Percentiles rank a stretch among this genome's conserved stretches.
Evolutionary conservation across 2,797 vertebrate genomes (phyloP).

Genomic region (Valencia hispanica): DNA sequence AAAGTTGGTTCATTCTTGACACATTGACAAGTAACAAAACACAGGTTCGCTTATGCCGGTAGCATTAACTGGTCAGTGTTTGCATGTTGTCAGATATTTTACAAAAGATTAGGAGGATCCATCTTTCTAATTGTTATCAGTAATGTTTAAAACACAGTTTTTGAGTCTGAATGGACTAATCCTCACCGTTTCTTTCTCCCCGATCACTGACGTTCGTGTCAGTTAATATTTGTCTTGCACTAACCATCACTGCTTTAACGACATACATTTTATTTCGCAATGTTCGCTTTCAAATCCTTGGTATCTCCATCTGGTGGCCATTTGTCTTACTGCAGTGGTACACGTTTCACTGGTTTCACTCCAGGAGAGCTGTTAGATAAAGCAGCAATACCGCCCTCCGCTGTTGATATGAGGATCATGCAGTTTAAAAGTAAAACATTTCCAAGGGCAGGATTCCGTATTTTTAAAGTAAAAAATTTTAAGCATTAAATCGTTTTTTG

Average conservation of each 20-base stretch:
- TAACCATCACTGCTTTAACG: background rate
- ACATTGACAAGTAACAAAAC: background rate
- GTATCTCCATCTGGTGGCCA: constrained; percentile 61
- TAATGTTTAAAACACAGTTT: background rate
- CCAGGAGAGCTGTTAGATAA: background rate
- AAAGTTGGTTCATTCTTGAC: background rate
- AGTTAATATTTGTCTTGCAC: background rate
- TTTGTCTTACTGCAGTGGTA: constrained; percentile 11
- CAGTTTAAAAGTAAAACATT: constrained; percentile 4
- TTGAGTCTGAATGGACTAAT: background rate
- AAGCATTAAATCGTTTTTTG: background rate
- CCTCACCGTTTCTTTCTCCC: background rate
- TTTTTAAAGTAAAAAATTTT: background rate
- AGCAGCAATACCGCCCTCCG: constrained; percentile 43
- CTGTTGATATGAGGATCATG: constrained; percentile 35
- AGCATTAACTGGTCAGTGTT: no score
- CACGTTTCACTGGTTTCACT: background rate
- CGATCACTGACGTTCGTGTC: no score
- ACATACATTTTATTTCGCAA: background rate
- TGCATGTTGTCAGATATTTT: background rate
- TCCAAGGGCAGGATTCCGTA: background rate
- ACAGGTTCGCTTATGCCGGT: no score
- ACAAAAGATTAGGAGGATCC: background rate
- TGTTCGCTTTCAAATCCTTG: constrained; percentile 1
- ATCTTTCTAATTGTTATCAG: background rate